Evolutionary conservation across 2,888 invertebrate species (phyloP).

Genomic region (Craniophora ligustri): DNA sequence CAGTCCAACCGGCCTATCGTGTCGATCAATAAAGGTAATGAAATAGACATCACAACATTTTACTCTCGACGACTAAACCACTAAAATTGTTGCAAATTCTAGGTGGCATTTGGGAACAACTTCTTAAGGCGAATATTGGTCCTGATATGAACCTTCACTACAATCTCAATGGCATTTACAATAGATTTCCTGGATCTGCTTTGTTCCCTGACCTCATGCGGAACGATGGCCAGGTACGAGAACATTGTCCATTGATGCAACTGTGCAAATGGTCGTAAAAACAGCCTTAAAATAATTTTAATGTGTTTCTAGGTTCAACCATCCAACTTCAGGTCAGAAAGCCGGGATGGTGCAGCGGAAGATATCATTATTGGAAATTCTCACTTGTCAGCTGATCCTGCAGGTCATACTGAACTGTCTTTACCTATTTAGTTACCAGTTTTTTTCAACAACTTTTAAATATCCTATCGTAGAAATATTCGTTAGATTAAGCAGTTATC

Average conservation of each 20-base stretch:
- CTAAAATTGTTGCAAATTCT: conserved; percentile 9
- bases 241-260: neutral
- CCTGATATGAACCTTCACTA: conserved; percentile 86
- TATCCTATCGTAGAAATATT: too few species aligned
- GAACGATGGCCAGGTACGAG: conserved; percentile 78
- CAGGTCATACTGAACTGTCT: conserved; percentile 62
- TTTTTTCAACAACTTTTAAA: too few species aligned
- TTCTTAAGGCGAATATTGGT: conserved; percentile 84
- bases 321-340: conserved; percentile 78
- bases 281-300: neutral
- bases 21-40: conserved; percentile 78
- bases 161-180: conserved; percentile 84
- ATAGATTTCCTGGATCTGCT: conserved; percentile 74
- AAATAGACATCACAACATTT: too few species aligned
- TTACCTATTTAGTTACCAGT: neutral
- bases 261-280: neutral
- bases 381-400: conserved; percentile 63
- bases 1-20: conserved; percentile 80
- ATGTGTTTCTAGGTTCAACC: conserved; percentile 73
- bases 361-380: conserved; percentile 73
- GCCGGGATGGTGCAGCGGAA: conserved; percentile 67
- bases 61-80: too few species aligned
- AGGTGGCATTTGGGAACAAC: conserved; percentile 86
- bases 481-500: too few species aligned
- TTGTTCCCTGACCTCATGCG: conserved; percentile 77